A percentile compares a stretch with the other conserved stretches of the same genome.
These are phyloP conservation scores for Drosophila koepferae DNA, from an alignment of 2,888 invertebrate species.

Conservation along the genomic window DNA sequence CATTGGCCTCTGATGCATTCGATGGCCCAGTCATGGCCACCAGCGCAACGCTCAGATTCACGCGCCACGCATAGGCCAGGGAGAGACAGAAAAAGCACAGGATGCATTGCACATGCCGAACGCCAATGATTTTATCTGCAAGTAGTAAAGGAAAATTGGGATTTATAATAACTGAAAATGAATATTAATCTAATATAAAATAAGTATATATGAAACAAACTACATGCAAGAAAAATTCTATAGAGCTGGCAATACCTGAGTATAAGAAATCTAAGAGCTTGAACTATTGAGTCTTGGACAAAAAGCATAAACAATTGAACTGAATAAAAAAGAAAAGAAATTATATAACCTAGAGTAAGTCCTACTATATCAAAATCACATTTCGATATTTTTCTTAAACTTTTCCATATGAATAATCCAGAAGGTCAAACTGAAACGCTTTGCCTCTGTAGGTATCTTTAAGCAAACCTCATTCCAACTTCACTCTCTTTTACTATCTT, in stretches of 20 bases:
- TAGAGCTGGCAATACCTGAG: no score
- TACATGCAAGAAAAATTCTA: background rate
- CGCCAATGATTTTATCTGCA: constrained; percentile 86
- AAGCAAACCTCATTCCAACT: background rate
- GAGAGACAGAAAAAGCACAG: constrained; percentile 88
- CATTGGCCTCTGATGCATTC: constrained; percentile 28
- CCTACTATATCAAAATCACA: background rate
- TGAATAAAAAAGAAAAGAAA: no score
- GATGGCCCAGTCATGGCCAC: constrained; percentile 90
- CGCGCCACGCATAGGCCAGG: constrained; percentile 88
- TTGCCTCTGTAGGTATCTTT: background rate
- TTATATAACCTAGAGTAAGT: no score
- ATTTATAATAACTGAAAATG: background rate
- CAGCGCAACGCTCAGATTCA: constrained; percentile 90
- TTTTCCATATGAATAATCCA: background rate
- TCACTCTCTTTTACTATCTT: background rate
- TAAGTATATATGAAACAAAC: background rate
- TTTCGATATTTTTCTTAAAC: no score
- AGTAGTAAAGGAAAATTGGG: background rate
- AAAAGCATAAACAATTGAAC: no score
- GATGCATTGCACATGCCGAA: constrained; percentile 88
- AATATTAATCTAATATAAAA: no score
- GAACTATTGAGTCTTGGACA: no score
- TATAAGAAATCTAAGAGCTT: no score
- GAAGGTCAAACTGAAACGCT: background rate